Percentiles rank a stretch among this genome's conserved stretches.
phyloP scores from a whole-genome alignment of 1,140 invertebrate species.

The Apocrypta bakeri region DNA sequence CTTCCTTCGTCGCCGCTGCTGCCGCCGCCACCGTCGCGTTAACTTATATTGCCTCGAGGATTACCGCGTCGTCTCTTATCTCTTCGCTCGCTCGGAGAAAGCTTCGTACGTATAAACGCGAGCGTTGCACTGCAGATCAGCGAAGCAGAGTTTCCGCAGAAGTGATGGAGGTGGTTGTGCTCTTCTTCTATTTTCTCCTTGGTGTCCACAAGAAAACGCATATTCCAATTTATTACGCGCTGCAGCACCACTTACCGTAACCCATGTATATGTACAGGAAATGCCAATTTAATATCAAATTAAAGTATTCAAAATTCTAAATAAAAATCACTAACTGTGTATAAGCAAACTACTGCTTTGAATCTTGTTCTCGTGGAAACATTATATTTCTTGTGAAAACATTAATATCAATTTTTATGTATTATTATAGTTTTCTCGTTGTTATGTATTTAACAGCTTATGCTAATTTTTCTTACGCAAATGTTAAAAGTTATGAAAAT shows the following conservation, averaged over 20 bases:
- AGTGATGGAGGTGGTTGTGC: background rate
- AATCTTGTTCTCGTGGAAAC: too few relatives aligned
- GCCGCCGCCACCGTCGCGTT: conserved; percentile 54
- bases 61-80: conserved; percentile 72
- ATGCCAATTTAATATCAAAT: too few relatives aligned
- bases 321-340: too few relatives aligned
- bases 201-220: conserved; percentile 55
- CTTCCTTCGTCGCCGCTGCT: conserved; percentile 42
- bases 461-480: too few relatives aligned
- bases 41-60: conserved; percentile 71
- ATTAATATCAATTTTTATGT: too few relatives aligned
- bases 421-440: too few relatives aligned
- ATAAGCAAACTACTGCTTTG: too few relatives aligned
- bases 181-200: conserved; percentile 19
- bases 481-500: too few relatives aligned
- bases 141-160: background rate
- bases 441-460: too few relatives aligned
- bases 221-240: conserved; percentile 68
- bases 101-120: conserved; percentile 20
- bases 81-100: conserved; percentile 57
- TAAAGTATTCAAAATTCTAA: too few relatives aligned
- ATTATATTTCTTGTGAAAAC: too few relatives aligned
- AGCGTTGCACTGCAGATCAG: background rate
- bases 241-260: background rate
- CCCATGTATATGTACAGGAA: background rate